phyloP scores from a whole-genome alignment of 2,797 vertebrate genomes.

The Linurgus olivaceus region DNA sequence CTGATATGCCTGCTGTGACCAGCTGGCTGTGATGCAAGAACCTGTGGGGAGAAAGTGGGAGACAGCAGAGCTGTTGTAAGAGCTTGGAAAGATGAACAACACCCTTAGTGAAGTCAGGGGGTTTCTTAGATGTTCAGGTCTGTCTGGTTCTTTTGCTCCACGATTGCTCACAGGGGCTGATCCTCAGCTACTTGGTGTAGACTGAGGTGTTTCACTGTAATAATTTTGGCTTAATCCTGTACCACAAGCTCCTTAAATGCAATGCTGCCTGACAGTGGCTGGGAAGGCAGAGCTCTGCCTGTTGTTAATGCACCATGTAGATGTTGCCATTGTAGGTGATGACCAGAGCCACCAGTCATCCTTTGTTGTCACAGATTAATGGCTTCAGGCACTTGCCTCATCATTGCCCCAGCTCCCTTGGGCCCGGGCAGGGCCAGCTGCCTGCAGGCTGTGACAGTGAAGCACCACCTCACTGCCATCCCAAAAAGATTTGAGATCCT shows the following conservation, averaged over 20 bases:
- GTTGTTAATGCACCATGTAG: not conserved
- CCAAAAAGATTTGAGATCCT: not conserved
- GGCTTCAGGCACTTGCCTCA: not conserved
- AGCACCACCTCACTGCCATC: not conserved
- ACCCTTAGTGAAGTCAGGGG: not conserved
- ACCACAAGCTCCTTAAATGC: not conserved
- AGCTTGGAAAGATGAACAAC: not conserved
- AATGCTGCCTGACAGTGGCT: not conserved
- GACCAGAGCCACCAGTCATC: not conserved
- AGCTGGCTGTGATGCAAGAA: not conserved
- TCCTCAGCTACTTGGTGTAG: not conserved
- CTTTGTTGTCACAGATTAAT: not conserved
- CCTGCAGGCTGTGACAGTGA: not conserved
- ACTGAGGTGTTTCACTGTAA: not conserved
- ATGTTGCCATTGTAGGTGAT: rapidly evolving
- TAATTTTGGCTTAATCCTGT: not conserved
- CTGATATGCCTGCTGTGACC: not conserved
- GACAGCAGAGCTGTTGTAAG: not conserved
- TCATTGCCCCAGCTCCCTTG: rapidly evolving
- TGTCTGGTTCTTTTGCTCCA: not conserved
- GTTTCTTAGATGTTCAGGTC: not conserved
- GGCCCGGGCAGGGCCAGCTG: rapidly evolving
- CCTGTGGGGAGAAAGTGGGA: not conserved
- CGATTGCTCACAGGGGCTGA: not conserved
- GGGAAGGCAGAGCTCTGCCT: not conserved